Evolutionary conservation across 2,113 vertebrate species (phyloP), one percentile per base, ranked within the genome.

Genomic region (Electrona antarctica): DNA sequence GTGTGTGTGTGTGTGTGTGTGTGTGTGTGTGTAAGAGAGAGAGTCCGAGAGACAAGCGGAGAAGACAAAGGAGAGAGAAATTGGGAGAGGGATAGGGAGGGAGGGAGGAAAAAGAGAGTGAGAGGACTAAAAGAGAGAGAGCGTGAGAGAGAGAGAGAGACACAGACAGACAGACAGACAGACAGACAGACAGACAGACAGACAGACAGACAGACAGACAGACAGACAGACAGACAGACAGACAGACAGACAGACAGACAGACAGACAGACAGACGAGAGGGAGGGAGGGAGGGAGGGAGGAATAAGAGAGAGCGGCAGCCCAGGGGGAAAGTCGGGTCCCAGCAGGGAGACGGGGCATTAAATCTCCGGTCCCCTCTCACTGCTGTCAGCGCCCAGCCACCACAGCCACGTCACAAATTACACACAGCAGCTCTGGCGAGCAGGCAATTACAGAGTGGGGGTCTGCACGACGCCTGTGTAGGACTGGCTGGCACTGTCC

Each of bases 401-500:
- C 67, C 71, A 76, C 60, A 77, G 76, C 71, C 83, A 79, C 62
- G 74, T 83, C 82, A 86, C 78, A 90, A 82, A 91, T 88, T 79
- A 85, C 78, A 85, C 78, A 91, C 84, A 81, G 78, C 83, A 84
- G 80, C 78, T 84, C 78, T 80, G 80, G 80, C 79, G 60, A 83
- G 79, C 60, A 79, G 85, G 81, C 90, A 90, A 89, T 91, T 89
- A 90, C 90, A 87, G 90, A 85, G 78, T 79, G 78, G 88, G 21
- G 85, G 78, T 86, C 75, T 61, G 51, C 73, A 77, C 67, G 76
- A 87, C 60, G 69, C 84, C 78, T 85, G 69, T 68, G 76, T 67
- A 77, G 72, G 79, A 78, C 65, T 66, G 72, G 72, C 77, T 83
- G 85, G 76, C 80, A 76, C 78, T 55, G n/a, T 77, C 64, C 70